These are phyloP conservation scores for Rhyacophila brunnea DNA, from an alignment of 1,140 invertebrate genomes.

Conservation along the genomic window DNA sequence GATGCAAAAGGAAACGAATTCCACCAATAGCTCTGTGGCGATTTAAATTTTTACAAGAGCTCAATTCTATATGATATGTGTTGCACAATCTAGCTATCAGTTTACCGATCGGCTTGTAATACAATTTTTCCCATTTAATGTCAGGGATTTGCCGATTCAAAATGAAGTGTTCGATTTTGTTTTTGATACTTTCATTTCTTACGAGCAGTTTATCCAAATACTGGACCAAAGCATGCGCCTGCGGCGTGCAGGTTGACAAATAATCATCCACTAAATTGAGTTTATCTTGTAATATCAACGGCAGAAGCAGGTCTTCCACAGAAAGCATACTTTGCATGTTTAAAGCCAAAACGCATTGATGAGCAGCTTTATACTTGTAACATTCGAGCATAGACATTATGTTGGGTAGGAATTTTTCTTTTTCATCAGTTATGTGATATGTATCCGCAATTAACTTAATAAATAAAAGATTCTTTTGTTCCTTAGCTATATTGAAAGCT, in stretches of 20 bases:
- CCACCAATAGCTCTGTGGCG: conserved; percentile 58
- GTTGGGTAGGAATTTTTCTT: conserved; percentile 49
- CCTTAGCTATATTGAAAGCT: conserved; percentile 55
- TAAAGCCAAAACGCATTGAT: conserved; percentile 56
- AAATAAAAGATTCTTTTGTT: conserved; percentile 53
- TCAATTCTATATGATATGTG: conserved; percentile 53
- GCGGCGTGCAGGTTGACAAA: conserved; percentile 50
- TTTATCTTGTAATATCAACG: conserved; percentile 68
- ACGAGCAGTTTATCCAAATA: conserved; percentile 59
- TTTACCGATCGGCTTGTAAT: conserved; percentile 55
- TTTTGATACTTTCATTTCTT: conserved; percentile 13
- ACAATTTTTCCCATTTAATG: conserved; percentile 51
- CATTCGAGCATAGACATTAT: conserved; percentile 51
- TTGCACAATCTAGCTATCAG: conserved; percentile 56
- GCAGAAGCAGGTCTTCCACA: conserved; percentile 61
- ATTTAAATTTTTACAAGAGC: conserved; percentile 56
- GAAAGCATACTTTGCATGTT: conserved; percentile 58
- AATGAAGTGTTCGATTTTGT: conserved; percentile 31
- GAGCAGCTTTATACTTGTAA: conserved; percentile 61
- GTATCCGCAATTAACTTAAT: conserved; percentile 50
- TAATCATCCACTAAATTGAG: conserved; percentile 60
- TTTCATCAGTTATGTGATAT: conserved; percentile 52
- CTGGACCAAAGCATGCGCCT: conserved; percentile 56
- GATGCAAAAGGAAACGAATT: conserved; percentile 59
- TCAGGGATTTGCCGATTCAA: conserved; percentile 52